Evolutionary conservation across 1,140 invertebrate genomes (phyloP), one percentile per base, ranked within the genome.

Genomic region (Aphelinus certus): DNA sequence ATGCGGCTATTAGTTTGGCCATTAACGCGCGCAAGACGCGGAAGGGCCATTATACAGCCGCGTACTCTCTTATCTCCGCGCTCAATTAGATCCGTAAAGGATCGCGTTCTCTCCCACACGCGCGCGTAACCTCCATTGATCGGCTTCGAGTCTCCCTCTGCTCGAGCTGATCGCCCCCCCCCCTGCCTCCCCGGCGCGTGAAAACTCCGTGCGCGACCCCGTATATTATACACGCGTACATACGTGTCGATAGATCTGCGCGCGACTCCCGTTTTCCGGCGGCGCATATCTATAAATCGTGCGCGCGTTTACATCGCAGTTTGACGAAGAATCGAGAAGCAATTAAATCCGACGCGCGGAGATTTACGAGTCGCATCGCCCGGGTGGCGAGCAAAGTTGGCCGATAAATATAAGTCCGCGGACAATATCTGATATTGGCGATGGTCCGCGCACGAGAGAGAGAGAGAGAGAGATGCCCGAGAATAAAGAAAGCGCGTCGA

Each of bases 11-110:
- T 73, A 66, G 71, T 65, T 73, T n/a, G 71, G 62, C 63, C 55
- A 60, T 73, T 73, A 73, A 66, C 55, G 43, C 53, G 60, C 3
- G 62, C 3, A 58, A 57, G 62, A 66, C 70, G 71, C 51, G 69
- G 2, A 7, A 7, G 51, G 51, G 7, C 63, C 42, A 51, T 55
- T 66, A 63, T 62, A n/a, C 67, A 43, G 48, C 60, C 47, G 26
- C 7, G 55, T 56, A 3, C 1, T 45, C 42, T 67, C 68, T 81
- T 81, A 81, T 81, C 80, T 81, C 78, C 72, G 74, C 78, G 78
- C 76, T 80, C 80, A 81, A 81, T 81, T 81, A 81, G 73, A 81
- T 79, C 75, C 79, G 79, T 81, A 81, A 81, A 79, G 80, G 78
- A 80, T 81, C 68, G 73, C 74, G 65, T 71, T 60, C 72, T 68